A percentile compares a stretch with the other conserved stretches of the same genome.
phyloP scores from a whole-genome alignment of 1,140 invertebrate species.

The Drosophila kurseongensis region DNA sequence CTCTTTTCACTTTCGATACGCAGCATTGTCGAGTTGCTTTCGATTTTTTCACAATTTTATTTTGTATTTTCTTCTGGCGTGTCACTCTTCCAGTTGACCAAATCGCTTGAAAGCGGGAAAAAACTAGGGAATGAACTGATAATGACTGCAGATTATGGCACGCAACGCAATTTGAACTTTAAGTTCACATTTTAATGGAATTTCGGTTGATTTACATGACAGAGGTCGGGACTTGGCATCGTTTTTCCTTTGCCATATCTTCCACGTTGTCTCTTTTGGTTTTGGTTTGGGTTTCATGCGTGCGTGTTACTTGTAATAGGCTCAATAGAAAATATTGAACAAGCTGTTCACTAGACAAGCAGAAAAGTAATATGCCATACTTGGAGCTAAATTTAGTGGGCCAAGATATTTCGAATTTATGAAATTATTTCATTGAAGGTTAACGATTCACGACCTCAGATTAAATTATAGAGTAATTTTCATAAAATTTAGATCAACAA shows the following conservation, averaged over 20 bases:
- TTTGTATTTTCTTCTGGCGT: constrained; percentile 19
- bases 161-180: constrained; percentile 74
- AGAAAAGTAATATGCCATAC: neutral
- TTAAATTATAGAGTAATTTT: too few species aligned
- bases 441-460: too few species aligned
- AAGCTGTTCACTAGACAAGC: neutral
- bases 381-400: constrained; percentile 2
- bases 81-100: constrained; percentile 56
- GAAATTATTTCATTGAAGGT: too few species aligned
- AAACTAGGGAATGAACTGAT: constrained; percentile 52
- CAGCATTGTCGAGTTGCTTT: constrained; percentile 50
- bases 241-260: constrained; percentile 48
- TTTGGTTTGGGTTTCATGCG: constrained; percentile 27
- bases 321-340: constrained; percentile 8
- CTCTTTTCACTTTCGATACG: constrained; percentile 81
- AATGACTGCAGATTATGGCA: constrained; percentile 76
- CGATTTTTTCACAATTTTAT: constrained; percentile 35
- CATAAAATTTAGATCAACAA: too few species aligned
- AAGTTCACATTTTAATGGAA: constrained; percentile 81
- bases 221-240: constrained; percentile 69
- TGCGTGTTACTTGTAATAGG: constrained; percentile 20
- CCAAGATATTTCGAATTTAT: neutral
- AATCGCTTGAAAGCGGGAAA: constrained; percentile 15
- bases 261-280: constrained; percentile 10
- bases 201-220: constrained; percentile 80